These are phyloP conservation scores for Pachypanchax playfairii DNA, from an alignment of 2,113 vertebrate species.

Conservation along the genomic window DNA sequence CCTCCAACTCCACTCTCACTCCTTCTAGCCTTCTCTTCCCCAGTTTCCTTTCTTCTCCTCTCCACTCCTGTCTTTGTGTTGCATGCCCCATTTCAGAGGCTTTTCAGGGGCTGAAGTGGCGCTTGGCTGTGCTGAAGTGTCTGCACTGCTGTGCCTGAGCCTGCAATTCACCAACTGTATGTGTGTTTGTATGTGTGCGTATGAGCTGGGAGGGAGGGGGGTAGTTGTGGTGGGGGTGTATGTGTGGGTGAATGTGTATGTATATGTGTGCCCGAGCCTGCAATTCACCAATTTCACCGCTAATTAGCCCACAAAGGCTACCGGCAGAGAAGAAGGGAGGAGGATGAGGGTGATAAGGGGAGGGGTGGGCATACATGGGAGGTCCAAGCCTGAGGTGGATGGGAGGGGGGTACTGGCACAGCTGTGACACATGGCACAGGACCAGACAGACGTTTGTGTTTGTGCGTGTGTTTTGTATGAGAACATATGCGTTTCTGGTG, in stretches of 20 bases:
- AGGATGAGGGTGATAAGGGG: constrained; percentile 36
- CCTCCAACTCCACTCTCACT: constrained; percentile 27
- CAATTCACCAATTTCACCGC: constrained; percentile 86
- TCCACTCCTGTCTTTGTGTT: constrained; percentile 66
- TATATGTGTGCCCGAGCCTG: constrained; percentile 79
- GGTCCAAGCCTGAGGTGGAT: constrained; percentile 61
- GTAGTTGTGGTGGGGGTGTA: constrained; percentile 19
- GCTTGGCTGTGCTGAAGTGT: constrained; percentile 82
- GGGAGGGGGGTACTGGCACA: constrained; percentile 74
- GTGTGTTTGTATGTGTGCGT: constrained; percentile 38
- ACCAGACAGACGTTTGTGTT: constrained; percentile 63
- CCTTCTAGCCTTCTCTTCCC: constrained; percentile 39
- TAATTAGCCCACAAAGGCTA: constrained; percentile 84
- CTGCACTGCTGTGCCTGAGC: constrained; percentile 79
- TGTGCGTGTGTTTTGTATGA: constrained; percentile 21
- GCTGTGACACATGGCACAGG: constrained; percentile 76
- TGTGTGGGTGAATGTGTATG: constrained; percentile 55
- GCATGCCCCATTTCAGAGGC: constrained; percentile 71
- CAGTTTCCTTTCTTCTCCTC: constrained; percentile 59
- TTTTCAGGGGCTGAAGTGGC: constrained; percentile 82
- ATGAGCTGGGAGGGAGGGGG: constrained; percentile 60
- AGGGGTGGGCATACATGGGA: constrained; percentile 59
- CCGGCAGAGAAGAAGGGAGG: constrained; percentile 67
- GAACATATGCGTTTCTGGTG: constrained; percentile 41
- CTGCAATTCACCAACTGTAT: constrained; percentile 76